Conservation (phyloP, 2,113 vertebrate species). For the Prietella phreatophila region DNA sequence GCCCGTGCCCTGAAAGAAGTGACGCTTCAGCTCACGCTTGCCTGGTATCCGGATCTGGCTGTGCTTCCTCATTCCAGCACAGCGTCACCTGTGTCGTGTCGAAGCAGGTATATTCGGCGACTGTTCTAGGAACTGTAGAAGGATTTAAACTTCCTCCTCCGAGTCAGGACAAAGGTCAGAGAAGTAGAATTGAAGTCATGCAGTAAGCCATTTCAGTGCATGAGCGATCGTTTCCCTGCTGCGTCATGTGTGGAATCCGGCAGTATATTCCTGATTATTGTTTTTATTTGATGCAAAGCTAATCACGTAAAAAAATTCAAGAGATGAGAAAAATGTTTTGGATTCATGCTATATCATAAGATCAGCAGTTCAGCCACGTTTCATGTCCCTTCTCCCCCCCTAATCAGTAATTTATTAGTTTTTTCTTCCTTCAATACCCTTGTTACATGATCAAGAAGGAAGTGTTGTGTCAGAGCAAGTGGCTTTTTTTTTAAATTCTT, state of each 20-base stretch:
- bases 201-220: background rate
- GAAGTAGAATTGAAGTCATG: background rate
- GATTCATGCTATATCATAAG: background rate
- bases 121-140: background rate
- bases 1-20: background rate
- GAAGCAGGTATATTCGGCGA: slow-evolving; percentile 1
- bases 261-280: background rate
- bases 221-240: background rate
- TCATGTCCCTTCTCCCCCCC: background rate
- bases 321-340: background rate
- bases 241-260: background rate
- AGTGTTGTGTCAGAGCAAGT: background rate
- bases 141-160: slow-evolving; percentile 45
- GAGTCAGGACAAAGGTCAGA: background rate
- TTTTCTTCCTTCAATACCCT: background rate
- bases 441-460: slow-evolving; percentile 9
- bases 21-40: background rate
- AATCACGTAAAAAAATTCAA: background rate
- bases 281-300: background rate
- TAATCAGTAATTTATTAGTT: background rate
- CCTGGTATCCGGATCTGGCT: background rate
- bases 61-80: slow-evolving; percentile 51
- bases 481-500: background rate
- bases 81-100: slow-evolving; percentile 42
- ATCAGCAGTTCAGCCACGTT: background rate